Conservation (phyloP, 2,797 vertebrate species). For the Tragelaphus oryx region DNA sequence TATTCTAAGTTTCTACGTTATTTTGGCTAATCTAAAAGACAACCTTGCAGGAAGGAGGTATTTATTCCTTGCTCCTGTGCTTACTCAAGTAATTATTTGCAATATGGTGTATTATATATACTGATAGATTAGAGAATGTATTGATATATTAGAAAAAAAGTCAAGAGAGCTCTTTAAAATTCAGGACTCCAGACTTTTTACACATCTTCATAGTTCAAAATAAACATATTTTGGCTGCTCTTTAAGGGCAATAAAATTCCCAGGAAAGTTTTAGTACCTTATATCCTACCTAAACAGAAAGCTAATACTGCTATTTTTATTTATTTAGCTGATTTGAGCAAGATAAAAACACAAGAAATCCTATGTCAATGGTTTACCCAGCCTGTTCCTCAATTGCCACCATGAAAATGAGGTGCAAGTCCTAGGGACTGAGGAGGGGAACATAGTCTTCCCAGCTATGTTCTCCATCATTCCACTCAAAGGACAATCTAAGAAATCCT, state of each 20-base stretch:
- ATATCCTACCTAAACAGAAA: not conserved
- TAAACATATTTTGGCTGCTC: not conserved
- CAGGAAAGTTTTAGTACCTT: not conserved
- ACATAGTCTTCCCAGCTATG: not conserved
- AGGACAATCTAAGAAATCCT: not conserved
- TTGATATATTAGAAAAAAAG: not conserved
- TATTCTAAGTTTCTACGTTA: not conserved
- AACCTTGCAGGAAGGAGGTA: not conserved
- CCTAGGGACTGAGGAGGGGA: fast-evolving
- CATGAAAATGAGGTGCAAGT: not conserved
- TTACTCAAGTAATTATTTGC: not conserved
- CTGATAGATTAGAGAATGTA: not conserved
- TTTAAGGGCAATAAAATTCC: not conserved
- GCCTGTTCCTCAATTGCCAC: not conserved
- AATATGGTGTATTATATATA: not conserved
- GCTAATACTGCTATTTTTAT: not conserved
- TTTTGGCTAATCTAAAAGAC: not conserved
- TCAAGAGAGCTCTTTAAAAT: conserved; percentile 2
- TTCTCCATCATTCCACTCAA: not conserved
- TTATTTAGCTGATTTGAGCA: not conserved
- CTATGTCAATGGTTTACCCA: not conserved
- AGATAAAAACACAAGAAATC: not conserved
- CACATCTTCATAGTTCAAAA: not conserved
- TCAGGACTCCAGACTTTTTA: not conserved
- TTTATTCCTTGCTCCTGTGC: not conserved